phyloP scores from a whole-genome alignment of 2,113 vertebrate species.

The Pluvianellus socialis region DNA sequence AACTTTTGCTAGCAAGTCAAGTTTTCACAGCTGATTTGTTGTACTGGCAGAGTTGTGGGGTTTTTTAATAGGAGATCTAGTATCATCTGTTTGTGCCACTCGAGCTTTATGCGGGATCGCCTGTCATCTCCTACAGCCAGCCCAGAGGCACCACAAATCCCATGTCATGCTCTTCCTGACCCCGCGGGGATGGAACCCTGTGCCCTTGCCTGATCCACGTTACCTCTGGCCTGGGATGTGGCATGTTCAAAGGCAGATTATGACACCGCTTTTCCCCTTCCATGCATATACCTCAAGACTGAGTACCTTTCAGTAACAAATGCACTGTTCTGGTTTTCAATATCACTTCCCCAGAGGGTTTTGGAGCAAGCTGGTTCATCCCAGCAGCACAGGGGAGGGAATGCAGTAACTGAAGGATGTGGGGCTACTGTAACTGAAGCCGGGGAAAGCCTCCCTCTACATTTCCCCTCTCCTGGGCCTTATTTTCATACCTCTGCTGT shows the following conservation, averaged over 20 bases:
- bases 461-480: neutral
- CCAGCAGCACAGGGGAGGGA: neutral
- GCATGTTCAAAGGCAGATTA: rapidly evolving
- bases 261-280: neutral
- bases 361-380: neutral
- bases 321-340: neutral
- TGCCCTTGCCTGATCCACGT: neutral
- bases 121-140: neutral
- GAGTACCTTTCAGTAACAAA: neutral
- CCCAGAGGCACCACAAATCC: neutral
- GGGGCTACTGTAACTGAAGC: neutral
- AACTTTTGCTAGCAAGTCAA: neutral
- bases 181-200: rapidly evolving
- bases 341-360: neutral
- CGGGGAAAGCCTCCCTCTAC: neutral
- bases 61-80: neutral
- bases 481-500: neutral
- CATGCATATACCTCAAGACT: neutral
- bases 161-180: neutral
- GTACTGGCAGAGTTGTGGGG: neutral
- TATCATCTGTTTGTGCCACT: neutral
- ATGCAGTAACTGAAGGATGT: neutral
- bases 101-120: neutral
- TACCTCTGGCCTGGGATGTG: neutral
- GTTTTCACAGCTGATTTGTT: neutral